These are phyloP conservation scores for Odontocerum albicorne DNA, from an alignment of 2,888 invertebrate genomes.

Conservation along the genomic window DNA sequence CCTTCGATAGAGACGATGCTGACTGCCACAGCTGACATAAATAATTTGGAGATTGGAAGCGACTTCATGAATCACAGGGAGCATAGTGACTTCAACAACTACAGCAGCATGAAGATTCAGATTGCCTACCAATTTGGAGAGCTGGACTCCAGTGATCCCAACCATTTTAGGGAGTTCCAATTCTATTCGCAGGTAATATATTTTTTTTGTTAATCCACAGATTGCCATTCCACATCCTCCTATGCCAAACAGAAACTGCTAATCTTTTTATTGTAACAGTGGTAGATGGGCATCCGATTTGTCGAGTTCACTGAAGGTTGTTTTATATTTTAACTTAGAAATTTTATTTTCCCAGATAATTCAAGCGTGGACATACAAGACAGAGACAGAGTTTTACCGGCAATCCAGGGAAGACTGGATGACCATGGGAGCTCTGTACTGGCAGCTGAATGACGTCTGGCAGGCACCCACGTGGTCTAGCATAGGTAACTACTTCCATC, in stretches of 20 bases:
- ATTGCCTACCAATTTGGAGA: slow-evolving; percentile 66
- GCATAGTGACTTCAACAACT: slow-evolving; percentile 76
- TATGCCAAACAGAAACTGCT: too few species aligned
- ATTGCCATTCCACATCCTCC: too few species aligned
- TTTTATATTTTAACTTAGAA: too few species aligned
- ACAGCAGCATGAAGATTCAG: slow-evolving; percentile 61
- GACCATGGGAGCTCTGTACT: slow-evolving; percentile 97
- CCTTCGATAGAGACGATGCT: slow-evolving; percentile 72
- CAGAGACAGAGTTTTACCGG: slow-evolving; percentile 82
- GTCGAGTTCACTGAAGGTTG: neutral
- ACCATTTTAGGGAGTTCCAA: slow-evolving; percentile 68
- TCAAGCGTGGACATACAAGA: slow-evolving; percentile 87
- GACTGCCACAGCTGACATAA: slow-evolving; percentile 55
- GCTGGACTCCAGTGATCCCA: slow-evolving; percentile 53
- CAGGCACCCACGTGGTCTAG: slow-evolving; percentile 95
- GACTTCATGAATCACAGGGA: slow-evolving; percentile 77
- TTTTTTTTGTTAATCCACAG: neutral
- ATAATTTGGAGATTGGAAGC: slow-evolving; percentile 58
- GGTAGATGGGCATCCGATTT: too few species aligned
- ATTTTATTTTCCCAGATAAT: slow-evolving; percentile 57
- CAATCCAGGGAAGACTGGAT: slow-evolving; percentile 57
- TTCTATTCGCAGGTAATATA: slow-evolving; percentile 89
- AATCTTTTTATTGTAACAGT: too few species aligned
- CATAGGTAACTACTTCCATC: slow-evolving; percentile 65
- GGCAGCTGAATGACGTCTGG: slow-evolving; percentile 99